Percentiles rank a stretch among this genome's conserved stretches.
These are phyloP conservation scores for Ophthalmolycus amberensis DNA, from an alignment of 2,113 vertebrate genomes.

Conservation along the genomic window DNA sequence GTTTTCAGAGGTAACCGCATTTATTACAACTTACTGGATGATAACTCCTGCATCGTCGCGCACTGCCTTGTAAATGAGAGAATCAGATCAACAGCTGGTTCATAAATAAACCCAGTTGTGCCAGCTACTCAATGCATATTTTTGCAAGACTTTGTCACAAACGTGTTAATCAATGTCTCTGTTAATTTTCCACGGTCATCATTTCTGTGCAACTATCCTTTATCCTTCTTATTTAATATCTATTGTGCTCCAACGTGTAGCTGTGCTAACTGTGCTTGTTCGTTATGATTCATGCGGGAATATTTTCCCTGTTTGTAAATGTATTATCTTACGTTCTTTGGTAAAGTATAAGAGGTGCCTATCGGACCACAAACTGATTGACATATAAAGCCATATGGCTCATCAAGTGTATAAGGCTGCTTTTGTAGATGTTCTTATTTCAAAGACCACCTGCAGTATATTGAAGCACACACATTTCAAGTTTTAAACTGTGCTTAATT, in stretches of 20 bases:
- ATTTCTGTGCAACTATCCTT: neutral
- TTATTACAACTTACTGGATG: neutral
- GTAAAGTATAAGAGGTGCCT: constrained; percentile 7
- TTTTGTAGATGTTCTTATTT: constrained; percentile 2
- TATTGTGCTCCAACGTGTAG: neutral
- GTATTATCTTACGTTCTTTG: neutral
- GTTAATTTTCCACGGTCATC: neutral
- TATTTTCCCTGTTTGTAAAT: neutral
- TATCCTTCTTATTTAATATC: neutral
- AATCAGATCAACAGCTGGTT: neutral
- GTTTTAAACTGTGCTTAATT: constrained; percentile 36
- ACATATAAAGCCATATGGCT: constrained; percentile 5
- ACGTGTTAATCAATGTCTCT: neutral
- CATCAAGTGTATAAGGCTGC: neutral
- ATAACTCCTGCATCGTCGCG: neutral
- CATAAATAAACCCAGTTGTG: neutral
- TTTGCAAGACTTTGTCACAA: neutral
- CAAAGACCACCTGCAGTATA: constrained; percentile 3
- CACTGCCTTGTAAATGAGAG: neutral
- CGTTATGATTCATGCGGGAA: neutral
- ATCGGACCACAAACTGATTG: neutral
- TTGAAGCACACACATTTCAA: neutral
- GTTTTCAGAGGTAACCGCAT: neutral
- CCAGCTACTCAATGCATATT: neutral
- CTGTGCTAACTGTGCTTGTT: neutral